Conservation (phyloP, 2,797 vertebrate genomes). For the Sebastes nivosus region DNA sequence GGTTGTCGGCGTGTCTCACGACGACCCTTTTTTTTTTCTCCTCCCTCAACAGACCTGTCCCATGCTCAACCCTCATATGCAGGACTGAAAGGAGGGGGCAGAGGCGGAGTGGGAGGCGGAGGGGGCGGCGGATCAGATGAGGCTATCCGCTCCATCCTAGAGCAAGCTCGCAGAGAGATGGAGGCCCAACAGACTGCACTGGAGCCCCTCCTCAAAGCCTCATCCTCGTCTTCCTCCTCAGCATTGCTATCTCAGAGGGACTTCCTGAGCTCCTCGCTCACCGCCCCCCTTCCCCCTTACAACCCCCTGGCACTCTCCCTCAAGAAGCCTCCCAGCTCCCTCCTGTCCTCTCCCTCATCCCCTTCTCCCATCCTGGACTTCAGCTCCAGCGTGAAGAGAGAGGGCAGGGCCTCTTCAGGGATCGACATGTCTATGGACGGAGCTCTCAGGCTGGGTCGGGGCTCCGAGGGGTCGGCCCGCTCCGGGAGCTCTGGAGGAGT, state of each 20-base stretch:
- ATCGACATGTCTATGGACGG: slow-evolving; percentile 85
- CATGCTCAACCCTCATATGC: slow-evolving; percentile 85
- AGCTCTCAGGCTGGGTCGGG: slow-evolving; percentile 82
- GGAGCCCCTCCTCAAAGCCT: slow-evolving; percentile 91
- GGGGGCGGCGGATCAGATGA: slow-evolving; percentile 89
- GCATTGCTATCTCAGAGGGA: slow-evolving; percentile 80
- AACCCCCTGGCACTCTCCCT: slow-evolving; percentile 90
- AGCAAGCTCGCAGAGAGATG: slow-evolving; percentile 96
- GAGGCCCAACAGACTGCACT: slow-evolving; percentile 94
- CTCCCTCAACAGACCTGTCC: slow-evolving; percentile 86
- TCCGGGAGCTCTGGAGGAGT: slow-evolving; percentile 80
- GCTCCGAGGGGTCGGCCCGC: slow-evolving; percentile 66
- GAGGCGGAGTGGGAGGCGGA: slow-evolving; percentile 63
- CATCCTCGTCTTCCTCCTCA: slow-evolving; percentile 86
- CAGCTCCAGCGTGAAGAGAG: slow-evolving; percentile 88
- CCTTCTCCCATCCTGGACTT: slow-evolving; percentile 85
- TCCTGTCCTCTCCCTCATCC: slow-evolving; percentile 83
- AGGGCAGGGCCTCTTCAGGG: slow-evolving; percentile 81
- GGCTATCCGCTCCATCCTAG: slow-evolving; percentile 94
- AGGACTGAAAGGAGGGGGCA: slow-evolving; percentile 84
- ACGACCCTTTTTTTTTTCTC: slow-evolving; percentile 1
- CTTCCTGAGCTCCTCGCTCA: slow-evolving; percentile 78
- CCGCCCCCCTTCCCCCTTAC: slow-evolving; percentile 86
- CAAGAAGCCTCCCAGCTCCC: slow-evolving; percentile 86
- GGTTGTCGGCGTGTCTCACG: slow-evolving; percentile 13